Base-by-base conservation (phyloP, 2,888 invertebrate genomes). In the Siphlonurus alternatus region DNA sequence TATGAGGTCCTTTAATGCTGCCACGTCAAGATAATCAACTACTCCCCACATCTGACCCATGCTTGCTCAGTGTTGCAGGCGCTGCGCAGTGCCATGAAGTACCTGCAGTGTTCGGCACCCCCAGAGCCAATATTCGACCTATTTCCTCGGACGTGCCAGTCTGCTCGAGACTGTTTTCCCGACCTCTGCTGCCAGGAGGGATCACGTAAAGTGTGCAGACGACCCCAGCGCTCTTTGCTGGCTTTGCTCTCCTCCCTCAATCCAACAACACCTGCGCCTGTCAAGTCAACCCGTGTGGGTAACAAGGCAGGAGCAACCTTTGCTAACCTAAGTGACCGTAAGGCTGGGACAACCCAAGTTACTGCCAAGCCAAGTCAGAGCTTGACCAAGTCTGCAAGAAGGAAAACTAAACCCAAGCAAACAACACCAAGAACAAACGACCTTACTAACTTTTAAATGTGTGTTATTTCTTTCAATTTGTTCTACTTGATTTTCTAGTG, bases 111-210 rank as follows among this genome's bases (percentile, higher is more conserved):
- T 72, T 86, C 88, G 19, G 78, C 84, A 54, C 77, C 83, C 1
- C 83, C 83, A 7, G 87, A 88, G 5, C 82, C 85, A 19, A 76
- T 83, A 67, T 79, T 84, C 66, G 87, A 88, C 74, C 71, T 85
- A 63, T 86, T 87, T 74, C 85, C 88, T 1, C 85, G 85, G 71
- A 76, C 80, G 24, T 89, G 89, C 73, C 81, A 81, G 66, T 84
- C 83, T 3, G 83, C 84, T 18, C 77, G 87, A 2, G 88, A 88
- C 73, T 89, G 89, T 73, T 87, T 88, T 74, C 88, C 89, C 5
- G 88, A 88, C 75, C 77, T 89, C 66, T 89, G 88, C 72, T 89
- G 89, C 67, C 88, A 88, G 68, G 89, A 89, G 74, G 82, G 83
- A 59, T 86, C 86, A 2, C 81, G 81, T 69, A 84, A 84, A 68